phyloP scores from a whole-genome alignment of 2,888 invertebrate genomes.

The Cheilosia pagana region DNA sequence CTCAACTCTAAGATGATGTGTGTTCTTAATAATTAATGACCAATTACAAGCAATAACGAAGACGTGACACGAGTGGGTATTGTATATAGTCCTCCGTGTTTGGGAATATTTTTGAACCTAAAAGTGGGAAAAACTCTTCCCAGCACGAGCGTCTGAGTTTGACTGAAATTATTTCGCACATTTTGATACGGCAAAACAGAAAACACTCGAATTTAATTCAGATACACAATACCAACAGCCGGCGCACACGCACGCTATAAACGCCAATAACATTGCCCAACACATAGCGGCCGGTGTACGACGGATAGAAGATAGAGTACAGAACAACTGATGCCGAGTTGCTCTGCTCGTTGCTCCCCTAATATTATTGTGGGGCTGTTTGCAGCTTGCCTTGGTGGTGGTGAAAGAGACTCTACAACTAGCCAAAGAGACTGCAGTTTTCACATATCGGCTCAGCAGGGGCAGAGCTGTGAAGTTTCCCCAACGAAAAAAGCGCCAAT shows the following conservation, averaged over 20 bases:
- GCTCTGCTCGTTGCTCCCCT: constrained; percentile 30
- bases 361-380: constrained; percentile 32
- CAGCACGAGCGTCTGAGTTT: constrained; percentile 84
- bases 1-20: constrained; percentile 22
- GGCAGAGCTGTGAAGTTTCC: neutral
- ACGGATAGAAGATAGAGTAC: neutral
- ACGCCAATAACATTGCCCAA: constrained; percentile 54
- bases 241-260: constrained; percentile 68
- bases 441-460: neutral
- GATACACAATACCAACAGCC: constrained; percentile 66
- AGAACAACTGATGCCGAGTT: constrained; percentile 35
- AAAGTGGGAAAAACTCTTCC: constrained; percentile 81
- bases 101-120: constrained; percentile 51
- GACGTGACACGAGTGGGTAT: constrained; percentile 63
- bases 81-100: constrained; percentile 50
- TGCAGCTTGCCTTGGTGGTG: constrained; percentile 16
- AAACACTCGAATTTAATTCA: constrained; percentile 81
- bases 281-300: constrained; percentile 33
- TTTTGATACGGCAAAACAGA: constrained; percentile 83
- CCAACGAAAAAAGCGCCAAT: constrained; percentile 51
- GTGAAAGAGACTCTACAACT: constrained; percentile 50
- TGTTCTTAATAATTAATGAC: constrained; percentile 65
- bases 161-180: constrained; percentile 84
- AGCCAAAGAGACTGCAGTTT: constrained; percentile 40
- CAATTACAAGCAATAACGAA: constrained; percentile 66